Conservation (phyloP, 2,888 invertebrate species). For the Linyphia triangularis region DNA sequence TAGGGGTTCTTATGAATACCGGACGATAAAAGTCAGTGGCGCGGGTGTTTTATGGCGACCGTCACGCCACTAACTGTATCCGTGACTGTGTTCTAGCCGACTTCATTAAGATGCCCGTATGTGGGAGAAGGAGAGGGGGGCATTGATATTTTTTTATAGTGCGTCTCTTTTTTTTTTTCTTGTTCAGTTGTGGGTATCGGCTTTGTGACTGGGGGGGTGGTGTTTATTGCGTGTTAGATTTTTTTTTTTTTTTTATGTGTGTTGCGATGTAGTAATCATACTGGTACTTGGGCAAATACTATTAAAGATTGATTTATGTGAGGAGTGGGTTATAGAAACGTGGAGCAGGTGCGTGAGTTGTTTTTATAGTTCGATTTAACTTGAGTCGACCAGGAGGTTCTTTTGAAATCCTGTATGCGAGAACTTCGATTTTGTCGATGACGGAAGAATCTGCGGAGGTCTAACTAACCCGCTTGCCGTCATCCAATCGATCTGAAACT, state of each 20-base stretch:
- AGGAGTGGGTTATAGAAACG: too few species aligned
- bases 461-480: too few species aligned
- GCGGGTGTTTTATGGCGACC: constrained; percentile 34
- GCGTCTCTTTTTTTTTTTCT: background rate
- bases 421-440: too few species aligned
- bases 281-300: too few species aligned
- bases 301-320: too few species aligned
- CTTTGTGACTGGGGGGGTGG: background rate
- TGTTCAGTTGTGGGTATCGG: background rate
- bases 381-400: too few species aligned
- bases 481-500: too few species aligned
- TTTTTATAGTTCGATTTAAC: too few species aligned
- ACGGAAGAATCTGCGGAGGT: too few species aligned
- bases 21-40: constrained; percentile 41
- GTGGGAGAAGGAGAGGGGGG: background rate
- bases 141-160: background rate
- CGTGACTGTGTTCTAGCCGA: constrained; percentile 25
- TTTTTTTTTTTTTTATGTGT: background rate
- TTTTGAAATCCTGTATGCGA: too few species aligned
- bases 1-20: constrained; percentile 52
- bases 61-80: constrained; percentile 24
- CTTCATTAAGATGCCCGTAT: constrained; percentile 50
- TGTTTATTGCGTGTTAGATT: too few species aligned
- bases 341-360: too few species aligned
- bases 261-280: background rate